Evolutionary conservation across 2,113 vertebrate genomes (phyloP), one percentile per base, ranked within the genome.

Genomic region (Muntiacus reevesi): DNA sequence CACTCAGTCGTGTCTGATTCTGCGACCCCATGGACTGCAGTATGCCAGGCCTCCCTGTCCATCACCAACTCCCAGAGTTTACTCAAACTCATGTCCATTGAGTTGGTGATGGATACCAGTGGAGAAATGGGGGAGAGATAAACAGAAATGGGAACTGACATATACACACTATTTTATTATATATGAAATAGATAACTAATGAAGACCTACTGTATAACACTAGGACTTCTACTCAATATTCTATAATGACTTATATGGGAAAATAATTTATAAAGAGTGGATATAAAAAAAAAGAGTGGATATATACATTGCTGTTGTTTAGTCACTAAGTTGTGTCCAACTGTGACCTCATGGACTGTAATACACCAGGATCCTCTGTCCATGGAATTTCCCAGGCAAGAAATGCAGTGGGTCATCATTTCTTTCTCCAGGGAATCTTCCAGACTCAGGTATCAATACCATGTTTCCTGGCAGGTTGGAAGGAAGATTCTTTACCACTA

Each of bases 31-130:
- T 40, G 19, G n/a, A 71, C n/a, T 40, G 67, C 10, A 71, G n/a
- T 9, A 40, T 0, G 0, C 19, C 67, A 40, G 10, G 5, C n/a
- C 19, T 40, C n/a, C 36, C n/a, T 71, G n/a, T 71, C n/a, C 9
- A 40, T 71, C 2, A 3, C n/a, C n/a, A 71, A 40, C 67, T 71
- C n/a, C 67, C 0, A 0, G n/a, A 12, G n/a, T 40, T 71, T 71
- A 71, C 19, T 40, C 36, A 40, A 40, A 40, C 21, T 74, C 36
- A 40, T 74, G 36, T 74, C 36, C 19, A 74, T 74, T 74, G 36
- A 74, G 10, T 74, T 74, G 36, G 11, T 74, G 67, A 74, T 74
- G 36, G 21, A 23, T 50, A 33, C 28, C 45, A 79, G 27, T 9
- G 15, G 4, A 5, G 15, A 30, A 50, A 52, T 30, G 16, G 9